Evolutionary conservation across 1,140 invertebrate genomes (phyloP).

Genomic region (Drosophila ironensis): DNA sequence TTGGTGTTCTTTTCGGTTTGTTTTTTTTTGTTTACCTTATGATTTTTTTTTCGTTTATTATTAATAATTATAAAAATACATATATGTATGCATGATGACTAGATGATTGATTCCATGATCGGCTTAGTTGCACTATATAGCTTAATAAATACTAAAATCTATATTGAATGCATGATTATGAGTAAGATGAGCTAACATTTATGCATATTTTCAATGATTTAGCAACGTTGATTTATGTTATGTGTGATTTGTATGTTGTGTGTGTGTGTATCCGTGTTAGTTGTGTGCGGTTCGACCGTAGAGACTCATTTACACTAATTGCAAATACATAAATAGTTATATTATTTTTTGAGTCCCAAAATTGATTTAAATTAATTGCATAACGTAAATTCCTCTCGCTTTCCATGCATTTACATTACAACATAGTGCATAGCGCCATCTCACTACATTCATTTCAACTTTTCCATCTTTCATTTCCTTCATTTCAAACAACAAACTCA

Average conservation of each 20-base stretch:
- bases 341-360: constrained; percentile 61
- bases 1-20: constrained; percentile 53
- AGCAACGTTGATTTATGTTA: constrained; percentile 28
- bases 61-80: constrained; percentile 71
- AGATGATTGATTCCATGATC: constrained; percentile 55
- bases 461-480: constrained; percentile 7
- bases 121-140: constrained; percentile 59
- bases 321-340: constrained; percentile 36
- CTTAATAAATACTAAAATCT: constrained; percentile 41
- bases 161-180: constrained; percentile 57
- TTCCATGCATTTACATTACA: constrained; percentile 6
- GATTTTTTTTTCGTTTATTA: constrained; percentile 30
- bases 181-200: constrained; percentile 66
- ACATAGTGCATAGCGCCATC: background rate
- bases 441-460: constrained; percentile 1
- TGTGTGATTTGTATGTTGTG: background rate
- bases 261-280: constrained; percentile 29
- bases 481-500: constrained; percentile 39
- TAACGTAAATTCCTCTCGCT: constrained; percentile 60
- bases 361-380: constrained; percentile 75
- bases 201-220: constrained; percentile 58
- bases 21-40: constrained; percentile 2
- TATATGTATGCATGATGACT: constrained; percentile 61
- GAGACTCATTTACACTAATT: constrained; percentile 62
- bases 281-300: constrained; percentile 74